Evolutionary conservation across 2,113 vertebrate genomes (phyloP).

Genomic region (Psephotus haematonotus): DNA sequence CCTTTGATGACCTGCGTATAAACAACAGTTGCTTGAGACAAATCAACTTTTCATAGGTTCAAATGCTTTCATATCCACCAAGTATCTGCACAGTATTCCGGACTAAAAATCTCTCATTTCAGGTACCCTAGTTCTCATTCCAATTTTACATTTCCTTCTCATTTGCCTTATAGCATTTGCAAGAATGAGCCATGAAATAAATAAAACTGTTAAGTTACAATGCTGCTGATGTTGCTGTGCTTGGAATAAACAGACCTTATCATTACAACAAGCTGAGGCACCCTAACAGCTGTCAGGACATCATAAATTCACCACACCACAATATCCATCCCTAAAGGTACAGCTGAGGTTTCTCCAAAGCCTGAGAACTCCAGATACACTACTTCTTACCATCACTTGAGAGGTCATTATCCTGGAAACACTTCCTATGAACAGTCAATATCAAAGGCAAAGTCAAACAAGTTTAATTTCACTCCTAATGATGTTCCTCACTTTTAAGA

Average conservation of each 20-base stretch:
- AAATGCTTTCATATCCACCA: not conserved
- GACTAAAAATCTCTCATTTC: not conserved
- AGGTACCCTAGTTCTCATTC: not conserved
- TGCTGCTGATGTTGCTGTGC: not conserved
- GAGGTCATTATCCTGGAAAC: not conserved
- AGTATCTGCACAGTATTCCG: not conserved
- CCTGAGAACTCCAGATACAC: not conserved
- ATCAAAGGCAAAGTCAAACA: not conserved
- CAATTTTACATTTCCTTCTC: not conserved
- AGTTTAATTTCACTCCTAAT: not conserved
- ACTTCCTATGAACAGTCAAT: not conserved
- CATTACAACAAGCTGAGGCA: not conserved
- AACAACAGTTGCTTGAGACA: not conserved
- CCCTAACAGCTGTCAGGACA: not conserved
- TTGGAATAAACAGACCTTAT: not conserved
- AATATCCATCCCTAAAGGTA: not conserved
- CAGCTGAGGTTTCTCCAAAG: not conserved
- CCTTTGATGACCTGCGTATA: constrained; percentile 1
- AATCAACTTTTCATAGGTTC: not conserved
- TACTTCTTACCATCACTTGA: not conserved
- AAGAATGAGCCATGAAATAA: not conserved
- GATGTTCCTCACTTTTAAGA: not conserved
- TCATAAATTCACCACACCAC: not conserved
- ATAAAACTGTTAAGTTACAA: not conserved
- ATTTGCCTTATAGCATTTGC: not conserved